These are phyloP conservation scores for Agelaius tricolor DNA, from an alignment of 2,113 vertebrate species.

Conservation along the genomic window DNA sequence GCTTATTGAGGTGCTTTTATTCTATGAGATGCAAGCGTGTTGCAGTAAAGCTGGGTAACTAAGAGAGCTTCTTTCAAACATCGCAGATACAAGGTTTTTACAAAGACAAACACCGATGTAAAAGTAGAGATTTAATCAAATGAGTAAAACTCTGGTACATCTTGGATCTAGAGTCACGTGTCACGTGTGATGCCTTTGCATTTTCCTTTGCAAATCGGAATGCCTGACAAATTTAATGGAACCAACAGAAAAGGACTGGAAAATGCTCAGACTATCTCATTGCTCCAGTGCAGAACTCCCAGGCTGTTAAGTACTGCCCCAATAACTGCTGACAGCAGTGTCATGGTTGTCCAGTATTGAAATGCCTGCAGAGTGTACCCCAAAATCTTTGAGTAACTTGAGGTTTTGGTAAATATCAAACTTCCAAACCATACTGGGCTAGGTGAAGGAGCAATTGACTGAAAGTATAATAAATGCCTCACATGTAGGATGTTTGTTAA, in stretches of 20 bases:
- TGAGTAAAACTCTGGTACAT: neutral
- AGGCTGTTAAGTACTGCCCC: neutral
- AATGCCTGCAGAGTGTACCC: neutral
- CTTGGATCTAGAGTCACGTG: neutral
- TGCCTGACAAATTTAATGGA: neutral
- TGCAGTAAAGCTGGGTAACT: neutral
- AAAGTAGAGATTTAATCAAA: neutral
- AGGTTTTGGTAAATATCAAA: neutral
- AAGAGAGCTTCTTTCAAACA: neutral
- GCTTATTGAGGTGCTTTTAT: neutral
- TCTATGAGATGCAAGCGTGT: fast-evolving
- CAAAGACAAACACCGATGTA: neutral
- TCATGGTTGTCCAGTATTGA: neutral
- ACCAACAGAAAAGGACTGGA: neutral
- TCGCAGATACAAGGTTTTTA: neutral
- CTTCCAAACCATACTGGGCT: fast-evolving
- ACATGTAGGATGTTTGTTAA: neutral
- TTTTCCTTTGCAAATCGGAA: neutral
- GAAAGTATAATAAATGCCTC: neutral
- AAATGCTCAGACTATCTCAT: fast-evolving
- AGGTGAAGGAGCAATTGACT: neutral
- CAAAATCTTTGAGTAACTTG: neutral
- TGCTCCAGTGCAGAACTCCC: neutral
- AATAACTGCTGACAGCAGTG: neutral
- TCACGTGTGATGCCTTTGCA: fast-evolving